phyloP scores from a whole-genome alignment of 2,888 invertebrate genomes.

The Apomyelois bistriatella region DNA sequence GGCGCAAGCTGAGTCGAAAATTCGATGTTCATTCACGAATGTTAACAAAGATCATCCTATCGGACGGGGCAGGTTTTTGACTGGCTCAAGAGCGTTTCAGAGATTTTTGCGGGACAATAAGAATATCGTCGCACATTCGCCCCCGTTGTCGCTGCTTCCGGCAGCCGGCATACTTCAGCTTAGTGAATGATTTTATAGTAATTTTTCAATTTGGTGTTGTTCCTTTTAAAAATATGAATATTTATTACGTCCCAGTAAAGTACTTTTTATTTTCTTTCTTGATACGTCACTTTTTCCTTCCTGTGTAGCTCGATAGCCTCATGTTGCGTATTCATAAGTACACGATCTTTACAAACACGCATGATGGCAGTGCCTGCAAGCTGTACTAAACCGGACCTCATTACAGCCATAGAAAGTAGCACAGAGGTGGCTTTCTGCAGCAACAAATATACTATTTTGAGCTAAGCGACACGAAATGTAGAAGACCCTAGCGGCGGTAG shows the following conservation, averaged over 20 bases:
- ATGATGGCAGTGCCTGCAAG: no score
- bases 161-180: conserved; percentile 17
- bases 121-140: conserved; percentile 23
- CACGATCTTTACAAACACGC: no score
- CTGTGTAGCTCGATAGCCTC: no score
- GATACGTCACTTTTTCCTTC: no score
- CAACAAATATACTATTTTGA: no score
- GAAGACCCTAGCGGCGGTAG: no score
- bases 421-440: no score
- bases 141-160: conserved; percentile 14
- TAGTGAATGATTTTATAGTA: conserved; percentile 29
- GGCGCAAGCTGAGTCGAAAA: conserved; percentile 5
- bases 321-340: no score
- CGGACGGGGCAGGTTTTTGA: conserved; percentile 45
- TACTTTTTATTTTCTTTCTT: no score
- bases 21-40: background rate
- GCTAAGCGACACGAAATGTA: no score
- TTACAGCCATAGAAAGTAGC: no score
- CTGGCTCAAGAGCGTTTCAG: conserved; percentile 58
- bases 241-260: background rate
- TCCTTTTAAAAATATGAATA: conserved; percentile 28
- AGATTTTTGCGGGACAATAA: conserved; percentile 49
- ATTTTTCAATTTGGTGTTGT: conserved; percentile 25
- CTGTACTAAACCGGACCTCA: no score
- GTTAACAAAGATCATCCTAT: conserved; percentile 17